Evolutionary conservation across 1,140 invertebrate species (phyloP), one percentile per base, ranked within the genome.

Genomic region (Drosophila micromelanica): DNA sequence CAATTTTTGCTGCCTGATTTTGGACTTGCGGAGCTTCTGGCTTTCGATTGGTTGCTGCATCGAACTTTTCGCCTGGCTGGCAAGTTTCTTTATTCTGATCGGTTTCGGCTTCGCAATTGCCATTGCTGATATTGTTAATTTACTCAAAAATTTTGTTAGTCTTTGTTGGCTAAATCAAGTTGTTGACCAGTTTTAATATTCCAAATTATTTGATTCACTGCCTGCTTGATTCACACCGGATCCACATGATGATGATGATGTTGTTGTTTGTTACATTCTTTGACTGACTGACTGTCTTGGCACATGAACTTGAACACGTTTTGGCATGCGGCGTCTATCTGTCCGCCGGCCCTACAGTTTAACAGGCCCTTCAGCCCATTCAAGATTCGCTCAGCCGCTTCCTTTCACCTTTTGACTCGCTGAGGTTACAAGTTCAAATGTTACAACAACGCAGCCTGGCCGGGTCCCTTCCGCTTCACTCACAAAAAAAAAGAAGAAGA

Each of bases 271-370:
- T 7, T 35, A 2, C 7, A 2, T 35, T 61, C 20, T 4, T 40
- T 61, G 23, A 23, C 20, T 60, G 32, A 15, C 56, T 69, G 49
- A 27, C 67, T 64, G 37, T 61, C 48, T 51, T 51, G 52, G 59
- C 46, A 64, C 62, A 52, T 74, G 74, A 76, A 76, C 74, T 76
- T 76, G 70, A 76, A 64, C 74, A 76, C 74, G 74, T 76, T 76
- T 62, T 51, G 51, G 45, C 72, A 73, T 60, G 42, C 52, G 63
- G 20, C 67, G 49, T 20, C 20, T 2, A 2, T 20, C 40, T 59
- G 37, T 37, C 46, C 38, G 40, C 17, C 43, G 12, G 5, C 23
- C 48, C 48, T 6, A 3, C 6, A 13, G 51, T 11, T 35, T 2
- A n/a, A n/a, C 20, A 4, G 5, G 5, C 20, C 13, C 7, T 32